These are phyloP conservation scores for Epicauta chinensis DNA, from an alignment of 1,140 invertebrate species.

Conservation along the genomic window DNA sequence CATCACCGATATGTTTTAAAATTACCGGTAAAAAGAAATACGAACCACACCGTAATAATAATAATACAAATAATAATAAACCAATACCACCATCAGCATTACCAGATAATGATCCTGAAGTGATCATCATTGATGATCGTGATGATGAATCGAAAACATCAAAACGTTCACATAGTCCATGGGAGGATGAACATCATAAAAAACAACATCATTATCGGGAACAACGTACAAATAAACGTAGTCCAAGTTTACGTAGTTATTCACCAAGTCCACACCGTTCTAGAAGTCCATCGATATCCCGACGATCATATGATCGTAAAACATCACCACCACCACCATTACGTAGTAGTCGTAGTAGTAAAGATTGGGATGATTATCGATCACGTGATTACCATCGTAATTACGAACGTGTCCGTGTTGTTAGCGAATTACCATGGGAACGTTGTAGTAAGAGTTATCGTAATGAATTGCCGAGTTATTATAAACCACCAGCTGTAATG, in stretches of 20 bases:
- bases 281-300: neutral
- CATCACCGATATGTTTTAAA: conserved; percentile 36
- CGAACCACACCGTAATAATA: conserved; percentile 12
- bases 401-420: conserved; percentile 25
- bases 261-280: neutral
- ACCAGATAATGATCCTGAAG: conserved; percentile 38
- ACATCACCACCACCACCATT: neutral
- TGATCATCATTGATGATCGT: conserved; percentile 37
- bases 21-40: conserved; percentile 28
- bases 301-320: neutral
- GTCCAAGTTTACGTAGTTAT: neutral
- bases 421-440: conserved; percentile 26
- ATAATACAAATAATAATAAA: neutral
- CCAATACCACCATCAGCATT: conserved; percentile 31
- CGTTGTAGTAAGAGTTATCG: conserved; percentile 5
- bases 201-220: neutral
- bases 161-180: conserved; percentile 35
- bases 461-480: conserved; percentile 4
- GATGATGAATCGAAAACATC: conserved; percentile 30
- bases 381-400: conserved; percentile 22
- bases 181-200: conserved; percentile 28
- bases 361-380: conserved; percentile 20
- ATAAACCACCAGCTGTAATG: conserved; percentile 25
- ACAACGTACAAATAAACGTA: neutral
- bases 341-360: neutral